These are phyloP conservation scores for Nomia melanderi DNA, from an alignment of 1,140 invertebrate species.

Conservation along the genomic window DNA sequence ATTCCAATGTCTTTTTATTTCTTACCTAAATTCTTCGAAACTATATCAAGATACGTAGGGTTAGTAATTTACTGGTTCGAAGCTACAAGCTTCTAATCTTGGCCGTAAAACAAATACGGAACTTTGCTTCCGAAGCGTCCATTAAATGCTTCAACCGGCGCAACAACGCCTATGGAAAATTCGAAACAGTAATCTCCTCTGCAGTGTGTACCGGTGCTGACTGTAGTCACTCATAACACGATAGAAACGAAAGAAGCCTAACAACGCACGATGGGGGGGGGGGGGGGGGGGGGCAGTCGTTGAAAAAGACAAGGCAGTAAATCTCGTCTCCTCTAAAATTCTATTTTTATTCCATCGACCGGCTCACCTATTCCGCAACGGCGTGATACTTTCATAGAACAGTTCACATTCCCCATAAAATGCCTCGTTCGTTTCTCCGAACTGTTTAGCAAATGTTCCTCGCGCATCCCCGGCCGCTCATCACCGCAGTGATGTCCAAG, in stretches of 20 bases:
- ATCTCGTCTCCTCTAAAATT: background rate
- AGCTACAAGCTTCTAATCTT: slow-evolving; percentile 2
- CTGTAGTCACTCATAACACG: background rate
- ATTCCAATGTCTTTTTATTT: background rate
- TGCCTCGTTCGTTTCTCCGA: background rate
- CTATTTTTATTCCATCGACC: background rate
- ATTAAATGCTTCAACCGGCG: background rate
- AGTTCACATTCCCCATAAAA: slow-evolving; percentile 34
- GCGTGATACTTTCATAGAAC: background rate
- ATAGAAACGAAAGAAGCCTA: background rate
- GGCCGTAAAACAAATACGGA: slow-evolving; percentile 2
- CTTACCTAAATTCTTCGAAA: background rate
- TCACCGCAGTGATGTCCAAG: background rate
- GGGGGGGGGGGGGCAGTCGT: background rate
- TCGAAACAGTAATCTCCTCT: background rate
- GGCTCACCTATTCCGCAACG: too few relatives aligned
- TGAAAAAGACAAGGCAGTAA: background rate
- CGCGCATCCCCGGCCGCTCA: background rate
- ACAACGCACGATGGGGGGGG: too few relatives aligned
- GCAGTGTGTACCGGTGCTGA: background rate
- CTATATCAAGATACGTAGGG: too few relatives aligned
- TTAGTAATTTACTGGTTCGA: background rate
- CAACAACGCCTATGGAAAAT: background rate
- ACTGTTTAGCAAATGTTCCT: background rate
- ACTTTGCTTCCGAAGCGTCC: background rate